A percentile compares a stretch with the other conserved stretches of the same genome.
Evolutionary conservation across 2,888 invertebrate genomes (phyloP).

Genomic region (Thyatira batis): DNA sequence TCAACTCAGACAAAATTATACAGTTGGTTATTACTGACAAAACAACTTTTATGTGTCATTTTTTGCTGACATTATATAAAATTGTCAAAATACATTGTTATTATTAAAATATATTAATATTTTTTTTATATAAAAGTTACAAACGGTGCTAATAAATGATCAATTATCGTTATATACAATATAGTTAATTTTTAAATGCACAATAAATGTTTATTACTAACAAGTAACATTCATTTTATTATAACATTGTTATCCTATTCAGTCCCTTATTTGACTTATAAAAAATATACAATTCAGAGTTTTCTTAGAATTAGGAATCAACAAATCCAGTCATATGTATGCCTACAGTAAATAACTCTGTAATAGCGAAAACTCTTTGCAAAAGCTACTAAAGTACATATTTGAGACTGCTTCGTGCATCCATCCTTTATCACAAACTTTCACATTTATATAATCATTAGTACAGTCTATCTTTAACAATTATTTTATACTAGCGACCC

Average conservation of each 20-base stretch:
- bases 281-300: not conserved
- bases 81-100: constrained; percentile 37
- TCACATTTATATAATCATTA: too few species aligned
- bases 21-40: not conserved
- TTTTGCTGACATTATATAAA: not conserved
- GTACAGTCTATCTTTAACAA: not conserved
- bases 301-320: not conserved
- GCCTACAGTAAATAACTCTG: too few species aligned
- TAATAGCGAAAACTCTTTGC: too few species aligned
- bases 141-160: constrained; percentile 36
- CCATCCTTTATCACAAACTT: too few species aligned
- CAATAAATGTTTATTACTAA: constrained; percentile 50
- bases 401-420: too few species aligned
- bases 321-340: too few species aligned
- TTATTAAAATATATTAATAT: constrained; percentile 11
- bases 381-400: too few species aligned
- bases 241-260: constrained; percentile 26
- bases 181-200: constrained; percentile 16
- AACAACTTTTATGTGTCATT: not conserved
- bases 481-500: too few species aligned
- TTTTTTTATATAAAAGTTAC: constrained; percentile 20
- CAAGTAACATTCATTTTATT: constrained; percentile 28
- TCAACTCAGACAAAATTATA: too few species aligned
- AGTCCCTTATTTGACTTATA: constrained; percentile 21
- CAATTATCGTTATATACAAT: constrained; percentile 17